phyloP scores from a whole-genome alignment of 2,888 invertebrate genomes.

The Pristionchus fissidentatus region DNA sequence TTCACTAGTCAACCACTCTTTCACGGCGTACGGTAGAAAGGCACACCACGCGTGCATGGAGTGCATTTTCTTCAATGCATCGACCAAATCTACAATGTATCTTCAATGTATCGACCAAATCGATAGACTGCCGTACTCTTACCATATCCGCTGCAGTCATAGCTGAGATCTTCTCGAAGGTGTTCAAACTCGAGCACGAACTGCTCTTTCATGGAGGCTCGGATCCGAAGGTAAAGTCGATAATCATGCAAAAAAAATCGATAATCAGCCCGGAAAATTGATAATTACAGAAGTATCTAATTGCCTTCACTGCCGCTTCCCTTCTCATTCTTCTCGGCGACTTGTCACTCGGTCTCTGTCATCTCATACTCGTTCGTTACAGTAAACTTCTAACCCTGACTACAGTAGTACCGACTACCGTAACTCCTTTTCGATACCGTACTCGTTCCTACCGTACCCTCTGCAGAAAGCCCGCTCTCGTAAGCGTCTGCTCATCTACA shows the following conservation, averaged over 20 bases:
- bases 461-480: background rate
- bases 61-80: too few relatives aligned
- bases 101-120: too few relatives aligned
- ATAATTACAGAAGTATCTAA: background rate
- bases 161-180: background rate
- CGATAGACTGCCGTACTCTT: too few relatives aligned
- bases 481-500: background rate
- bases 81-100: too few relatives aligned
- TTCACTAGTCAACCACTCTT: too few relatives aligned
- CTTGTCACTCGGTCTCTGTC: background rate
- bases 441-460: background rate
- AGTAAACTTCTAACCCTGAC: background rate
- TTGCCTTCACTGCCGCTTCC: background rate
- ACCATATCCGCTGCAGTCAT: too few relatives aligned
- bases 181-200: slow-evolving; percentile 7
- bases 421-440: too few relatives aligned
- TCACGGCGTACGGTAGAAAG: too few relatives aligned
- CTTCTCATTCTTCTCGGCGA: background rate
- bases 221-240: background rate
- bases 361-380: background rate
- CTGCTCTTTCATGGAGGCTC: background rate
- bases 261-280: background rate
- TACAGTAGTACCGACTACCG: too few relatives aligned
- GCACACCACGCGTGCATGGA: too few relatives aligned
- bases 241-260: background rate